Evolutionary conservation across 2,888 invertebrate genomes (phyloP), one percentile per base, ranked within the genome.

Genomic region (Drosophila pullipes): DNA sequence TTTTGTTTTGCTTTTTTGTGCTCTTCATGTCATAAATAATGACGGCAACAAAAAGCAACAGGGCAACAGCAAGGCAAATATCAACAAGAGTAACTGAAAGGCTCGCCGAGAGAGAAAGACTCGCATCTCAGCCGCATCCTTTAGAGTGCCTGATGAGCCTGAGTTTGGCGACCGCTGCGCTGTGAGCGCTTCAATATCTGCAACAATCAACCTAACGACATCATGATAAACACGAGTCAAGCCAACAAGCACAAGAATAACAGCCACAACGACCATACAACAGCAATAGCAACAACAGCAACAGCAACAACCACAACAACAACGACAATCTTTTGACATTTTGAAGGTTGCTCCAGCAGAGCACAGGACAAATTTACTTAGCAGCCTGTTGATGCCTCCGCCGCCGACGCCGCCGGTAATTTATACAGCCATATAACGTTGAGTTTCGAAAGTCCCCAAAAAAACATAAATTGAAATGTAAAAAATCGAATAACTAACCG

Each of bases 141-240:
- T n/a, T 49, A 13, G 49, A 33, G 35, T 18, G 50, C 35, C 66
- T 62, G 74, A 61, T 74, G 85, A 68, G 69, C 60, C 58, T 47
- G 16, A 25, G 59, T 55, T 52, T 47, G 61, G 53, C 63, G 73
- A 61, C 64, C 60, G 44, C 74, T 62, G 68, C 50, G 63, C 53
- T 44, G 28, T 66, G 49, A 70, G 61, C 59, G 47, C 65, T 72
- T 81, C 60, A 63, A 65, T 62, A 76, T 76, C 66, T 61, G 33
- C 72, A 74, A 69, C 76, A 84, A 87, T 80, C 82, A 82, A 54
- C 67, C 76, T 82, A 82, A 85, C 78, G 85, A 84, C 78, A 82
- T 84, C 75, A 77, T 66, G 77, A 82, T 89, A 89, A 89, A 78
- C 78, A 78, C 75, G 65, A 65, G 49, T 57, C 68, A 22, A 30